These are phyloP conservation scores for Monochamus saltuarius DNA, from an alignment of 1,140 invertebrate species.

Conservation along the genomic window DNA sequence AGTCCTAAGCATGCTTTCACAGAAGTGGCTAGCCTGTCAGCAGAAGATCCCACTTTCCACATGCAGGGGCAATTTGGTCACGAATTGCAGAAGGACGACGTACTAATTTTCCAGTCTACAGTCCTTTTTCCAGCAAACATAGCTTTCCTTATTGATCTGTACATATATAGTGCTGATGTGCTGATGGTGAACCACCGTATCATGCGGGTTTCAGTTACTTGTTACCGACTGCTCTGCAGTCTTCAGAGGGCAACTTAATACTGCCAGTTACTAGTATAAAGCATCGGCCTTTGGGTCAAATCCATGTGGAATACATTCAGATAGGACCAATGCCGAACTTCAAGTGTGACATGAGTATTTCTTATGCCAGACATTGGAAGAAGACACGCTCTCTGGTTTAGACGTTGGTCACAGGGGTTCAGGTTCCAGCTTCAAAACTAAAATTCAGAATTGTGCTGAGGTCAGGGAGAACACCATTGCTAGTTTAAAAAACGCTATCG, in stretches of 20 bases:
- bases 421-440: constrained; percentile 47
- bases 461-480: constrained; percentile 94
- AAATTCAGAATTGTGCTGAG: constrained; percentile 64
- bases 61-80: constrained; percentile 83
- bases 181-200: constrained; percentile 63
- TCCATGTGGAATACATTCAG: constrained; percentile 61
- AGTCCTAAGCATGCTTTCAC: constrained; percentile 56
- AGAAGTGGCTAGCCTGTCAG: constrained; percentile 61
- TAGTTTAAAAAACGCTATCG: constrained; percentile 86
- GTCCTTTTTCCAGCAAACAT: constrained; percentile 72
- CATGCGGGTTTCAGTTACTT: constrained; percentile 87
- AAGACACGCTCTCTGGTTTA: constrained; percentile 75
- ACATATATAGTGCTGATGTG: constrained; percentile 59
- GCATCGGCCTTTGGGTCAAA: constrained; percentile 82
- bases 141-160: constrained; percentile 69
- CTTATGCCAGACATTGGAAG: constrained; percentile 84
- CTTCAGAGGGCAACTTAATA: constrained; percentile 75
- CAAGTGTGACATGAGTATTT: constrained; percentile 76
- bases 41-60: constrained; percentile 60
- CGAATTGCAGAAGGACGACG: constrained; percentile 70
- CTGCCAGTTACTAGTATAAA: constrained; percentile 84
- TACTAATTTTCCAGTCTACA: constrained; percentile 79
- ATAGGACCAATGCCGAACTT: constrained; percentile 73
- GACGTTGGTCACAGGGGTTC: constrained; percentile 92
- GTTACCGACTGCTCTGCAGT: constrained; percentile 65